Evolutionary conservation across 2,113 vertebrate genomes (phyloP), one percentile per base, ranked within the genome.

Genomic region (Tylochromis polylepis): DNA sequence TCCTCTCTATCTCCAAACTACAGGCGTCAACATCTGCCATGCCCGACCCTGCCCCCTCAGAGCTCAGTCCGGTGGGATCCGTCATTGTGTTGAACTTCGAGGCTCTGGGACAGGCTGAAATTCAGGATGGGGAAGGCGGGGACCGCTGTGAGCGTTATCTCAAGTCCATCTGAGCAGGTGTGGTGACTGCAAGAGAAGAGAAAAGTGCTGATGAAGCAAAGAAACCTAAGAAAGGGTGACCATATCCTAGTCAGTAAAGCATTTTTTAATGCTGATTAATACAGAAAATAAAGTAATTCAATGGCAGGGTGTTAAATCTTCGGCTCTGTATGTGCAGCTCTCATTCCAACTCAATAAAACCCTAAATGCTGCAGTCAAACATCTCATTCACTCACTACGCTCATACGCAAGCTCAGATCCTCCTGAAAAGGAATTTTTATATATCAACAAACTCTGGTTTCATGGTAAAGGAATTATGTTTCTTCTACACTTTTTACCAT

Each of bases 1-100:
- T 95, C 79, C 96, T 94, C 85, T 96, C 93, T 6, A 96, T 95
- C 87, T 97, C 96, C 92, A 97, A 92, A 85, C 94, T 94, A 83
- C 98, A 98, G 67, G 85, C 85, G 87, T 95, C 93, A 4, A 94
- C 92, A 56, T 94, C 94, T 2, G 85, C 60, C 6, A 72, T 22
- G 51, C 91, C 94, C 8, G 94, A 67, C 46, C 88, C 94, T 49
- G 94, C 91, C 83, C 72, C 95, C 12, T 93, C 95, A 6, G 92
- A 91, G 92, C 95, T 95, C 88, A 95, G 94, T 87, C 84, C 90
- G 4, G 91, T 95, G 38, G 95, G 94, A 85, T 97, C 95, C 27
- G 95, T 95, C 95, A 97, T 91, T 60, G 84, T 91, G 88, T 24
- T 43, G 79, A 81, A 82, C 3, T 81, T 75, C 36, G 58, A 65